Base-by-base conservation (phyloP, 2,113 vertebrate species). In the Rafetus swinhoei region DNA sequence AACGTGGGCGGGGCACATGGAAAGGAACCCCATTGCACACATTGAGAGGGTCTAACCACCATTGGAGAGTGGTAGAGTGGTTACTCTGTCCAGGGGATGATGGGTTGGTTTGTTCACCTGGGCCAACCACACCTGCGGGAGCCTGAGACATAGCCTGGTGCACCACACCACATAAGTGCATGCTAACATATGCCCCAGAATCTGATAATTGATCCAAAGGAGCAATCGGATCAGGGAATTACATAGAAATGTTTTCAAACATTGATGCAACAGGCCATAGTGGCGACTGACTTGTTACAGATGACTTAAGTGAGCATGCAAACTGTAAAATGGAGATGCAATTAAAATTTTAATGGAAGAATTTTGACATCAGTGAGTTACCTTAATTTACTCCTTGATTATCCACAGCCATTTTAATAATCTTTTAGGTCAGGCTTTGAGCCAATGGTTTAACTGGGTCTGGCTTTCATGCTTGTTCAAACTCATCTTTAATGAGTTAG, bases 401-500 rank as follows among this genome's bases (percentile, higher is more conserved):
- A 87, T 52, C 62, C 57, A 86, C 39, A 86, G 32, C 52, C 3
- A 87, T 84, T 79, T 79, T 39, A 3, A 1, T 9, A 12, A 50
- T 55, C 57, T 85, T 79, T 74, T 81, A 0, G 77, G 56, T 0
- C 24, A 62, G 32, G 86, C 88, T 85, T 13, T 65, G 90, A 91
- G 80, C 88, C 2, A 74, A 39, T 83, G 88, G 22, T 80, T 82
- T 2, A 35, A 59, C 12, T 81, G 32, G 19, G 10, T 94, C 91
- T 93, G 84, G 32, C 6, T 54, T 52, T 87, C 88, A 79, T 57
- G 15, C 74, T 81, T 10, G 22, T 79, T 2, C 59, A 50, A 25
- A 72, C 32, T 94, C 77, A 82, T 92, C 90, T 95, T 85, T 69
- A 56, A 19, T 62, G 91, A 95, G 89, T 84, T 85, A 59, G 82